Percentiles rank a stretch among this genome's conserved stretches.
These are phyloP conservation scores for Euzetes globulus DNA, from an alignment of 2,888 invertebrate genomes.

Conservation along the genomic window DNA sequence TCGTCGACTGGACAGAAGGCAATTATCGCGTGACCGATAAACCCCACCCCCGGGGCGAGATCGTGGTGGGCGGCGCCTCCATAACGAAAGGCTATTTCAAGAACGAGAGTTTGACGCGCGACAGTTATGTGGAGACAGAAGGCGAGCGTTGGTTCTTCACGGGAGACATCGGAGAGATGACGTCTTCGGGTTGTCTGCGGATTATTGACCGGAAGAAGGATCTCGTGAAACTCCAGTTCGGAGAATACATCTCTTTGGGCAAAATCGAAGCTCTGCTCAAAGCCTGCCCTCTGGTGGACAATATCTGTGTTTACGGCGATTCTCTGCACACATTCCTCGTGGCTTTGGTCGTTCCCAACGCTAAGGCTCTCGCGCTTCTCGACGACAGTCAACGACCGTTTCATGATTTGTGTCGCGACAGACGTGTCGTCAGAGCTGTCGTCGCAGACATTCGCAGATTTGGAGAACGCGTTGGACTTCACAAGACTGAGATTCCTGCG, in stretches of 20 bases:
- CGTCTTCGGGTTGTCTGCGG: constrained; percentile 83
- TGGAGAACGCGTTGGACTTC: constrained; percentile 60
- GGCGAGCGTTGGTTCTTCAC: constrained; percentile 86
- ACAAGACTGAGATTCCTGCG: constrained; percentile 40
- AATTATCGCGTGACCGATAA: constrained; percentile 75
- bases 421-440: constrained; percentile 57
- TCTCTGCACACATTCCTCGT: constrained; percentile 31
- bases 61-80: constrained; percentile 76
- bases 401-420: constrained; percentile 67
- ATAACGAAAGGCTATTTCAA: constrained; percentile 91
- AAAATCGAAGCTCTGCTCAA: constrained; percentile 50
- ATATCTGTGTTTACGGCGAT: constrained; percentile 37
- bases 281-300: constrained; percentile 34
- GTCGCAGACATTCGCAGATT: constrained; percentile 72
- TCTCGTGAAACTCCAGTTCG: constrained; percentile 70
- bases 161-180: constrained; percentile 93
- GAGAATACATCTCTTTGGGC: constrained; percentile 94
- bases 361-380: background rate
- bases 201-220: constrained; percentile 99
- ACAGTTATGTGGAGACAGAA: constrained; percentile 69
- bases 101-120: constrained; percentile 50
- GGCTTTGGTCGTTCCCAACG: constrained; percentile 33
- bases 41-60: constrained; percentile 75
- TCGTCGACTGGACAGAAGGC: constrained; percentile 87
- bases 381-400: constrained; percentile 47